Percentiles rank a stretch among this genome's conserved stretches.
Evolutionary conservation across 2,888 invertebrate genomes (phyloP).

Genomic region (Ganaspis brasiliensis): DNA sequence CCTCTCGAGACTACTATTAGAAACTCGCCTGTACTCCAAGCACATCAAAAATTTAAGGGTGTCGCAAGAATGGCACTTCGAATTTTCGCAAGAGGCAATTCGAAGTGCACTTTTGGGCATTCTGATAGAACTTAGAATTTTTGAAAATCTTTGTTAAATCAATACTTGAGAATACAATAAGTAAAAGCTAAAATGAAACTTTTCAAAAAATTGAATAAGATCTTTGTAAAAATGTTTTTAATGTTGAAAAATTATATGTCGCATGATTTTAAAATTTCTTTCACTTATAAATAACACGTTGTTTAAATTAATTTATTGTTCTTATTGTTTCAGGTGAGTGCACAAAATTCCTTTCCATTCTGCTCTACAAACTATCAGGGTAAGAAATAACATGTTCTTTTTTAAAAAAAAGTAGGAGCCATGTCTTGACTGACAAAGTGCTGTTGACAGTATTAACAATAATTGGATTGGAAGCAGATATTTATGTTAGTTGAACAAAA

Average conservation of each 20-base stretch:
- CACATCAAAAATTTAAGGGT: slow-evolving; percentile 45
- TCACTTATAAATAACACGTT: too few relatives aligned
- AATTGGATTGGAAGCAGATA: too few relatives aligned
- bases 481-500: background rate
- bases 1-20: slow-evolving; percentile 32
- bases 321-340: slow-evolving; percentile 39
- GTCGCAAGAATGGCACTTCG: background rate
- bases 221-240: too few relatives aligned
- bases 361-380: background rate
- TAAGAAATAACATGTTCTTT: background rate
- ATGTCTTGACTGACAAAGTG: too few relatives aligned
- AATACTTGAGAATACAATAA: too few relatives aligned
- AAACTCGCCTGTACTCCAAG: background rate
- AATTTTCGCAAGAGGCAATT: background rate
- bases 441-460: too few relatives aligned
- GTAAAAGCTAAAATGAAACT: too few relatives aligned
- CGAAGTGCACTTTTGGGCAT: slow-evolving; percentile 51
- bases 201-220: too few relatives aligned
- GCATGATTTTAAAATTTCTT: too few relatives aligned
- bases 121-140: slow-evolving; percentile 46
- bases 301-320: background rate
- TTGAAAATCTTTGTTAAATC: too few relatives aligned
- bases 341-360: background rate
- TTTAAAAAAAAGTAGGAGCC: too few relatives aligned
- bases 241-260: too few relatives aligned